phyloP scores from a whole-genome alignment of 2,113 vertebrate species.

The Climacteris rufus region DNA sequence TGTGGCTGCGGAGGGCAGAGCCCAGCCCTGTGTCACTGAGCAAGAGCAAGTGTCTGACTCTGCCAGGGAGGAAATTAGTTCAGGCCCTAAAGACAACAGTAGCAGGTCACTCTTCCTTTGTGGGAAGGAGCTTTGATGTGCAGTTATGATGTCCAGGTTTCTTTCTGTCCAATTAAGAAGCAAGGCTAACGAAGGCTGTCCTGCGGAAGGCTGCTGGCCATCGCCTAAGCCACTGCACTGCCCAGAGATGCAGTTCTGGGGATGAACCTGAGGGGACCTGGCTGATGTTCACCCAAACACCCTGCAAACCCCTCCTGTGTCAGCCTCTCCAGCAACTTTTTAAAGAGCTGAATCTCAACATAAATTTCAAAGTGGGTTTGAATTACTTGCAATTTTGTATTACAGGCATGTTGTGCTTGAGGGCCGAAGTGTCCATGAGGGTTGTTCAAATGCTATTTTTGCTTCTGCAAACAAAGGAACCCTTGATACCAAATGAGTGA shows the following conservation, averaged over 20 bases:
- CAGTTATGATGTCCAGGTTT: not conserved
- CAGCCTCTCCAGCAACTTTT: not conserved
- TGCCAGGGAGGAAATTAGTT: not conserved
- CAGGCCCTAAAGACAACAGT: not conserved
- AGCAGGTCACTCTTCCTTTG: not conserved
- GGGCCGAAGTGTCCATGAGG: not conserved
- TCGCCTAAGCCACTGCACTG: fast-evolving
- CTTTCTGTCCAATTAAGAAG: not conserved
- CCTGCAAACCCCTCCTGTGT: not conserved
- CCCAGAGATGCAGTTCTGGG: fast-evolving
- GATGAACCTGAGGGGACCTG: not conserved
- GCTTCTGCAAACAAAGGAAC: constrained; percentile 31
- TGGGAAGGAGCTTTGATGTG: not conserved
- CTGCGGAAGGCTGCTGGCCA: not conserved
- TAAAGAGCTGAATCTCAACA: not conserved
- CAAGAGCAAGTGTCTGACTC: not conserved
- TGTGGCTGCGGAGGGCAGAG: not conserved
- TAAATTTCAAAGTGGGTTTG: not conserved
- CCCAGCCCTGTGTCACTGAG: fast-evolving
- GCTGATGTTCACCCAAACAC: not conserved
- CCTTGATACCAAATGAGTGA: constrained; percentile 21
- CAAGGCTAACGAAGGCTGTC: not conserved
- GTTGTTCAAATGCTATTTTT: constrained; percentile 48
- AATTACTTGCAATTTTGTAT: not conserved
- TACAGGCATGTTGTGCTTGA: not conserved